These are phyloP conservation scores for Lypha dubia DNA, from an alignment of 2,888 invertebrate species.

Conservation along the genomic window DNA sequence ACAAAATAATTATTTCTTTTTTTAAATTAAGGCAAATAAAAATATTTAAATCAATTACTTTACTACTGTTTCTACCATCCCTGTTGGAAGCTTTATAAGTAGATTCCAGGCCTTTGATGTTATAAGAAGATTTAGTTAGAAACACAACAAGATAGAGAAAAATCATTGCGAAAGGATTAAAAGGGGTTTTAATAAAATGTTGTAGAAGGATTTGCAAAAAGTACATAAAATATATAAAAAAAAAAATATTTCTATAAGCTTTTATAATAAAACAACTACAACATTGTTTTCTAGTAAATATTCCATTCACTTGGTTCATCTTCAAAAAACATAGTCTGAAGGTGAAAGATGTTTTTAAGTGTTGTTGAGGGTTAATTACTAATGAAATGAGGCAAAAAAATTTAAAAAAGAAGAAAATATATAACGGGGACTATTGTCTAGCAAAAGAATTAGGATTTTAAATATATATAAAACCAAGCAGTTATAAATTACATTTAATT, in stretches of 20 bases:
- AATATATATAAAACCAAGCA: neutral
- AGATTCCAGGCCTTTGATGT: conserved; percentile 55
- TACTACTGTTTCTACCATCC: neutral
- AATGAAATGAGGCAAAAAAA: conserved; percentile 31
- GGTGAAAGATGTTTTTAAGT: neutral
- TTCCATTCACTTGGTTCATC: neutral
- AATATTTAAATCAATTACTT: neutral
- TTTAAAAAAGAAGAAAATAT: conserved; percentile 4
- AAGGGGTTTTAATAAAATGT: conserved; percentile 50
- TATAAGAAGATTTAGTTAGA: conserved; percentile 45
- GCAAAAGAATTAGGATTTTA: conserved; percentile 17
- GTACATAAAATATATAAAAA: no score
- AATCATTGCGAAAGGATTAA: conserved; percentile 49
- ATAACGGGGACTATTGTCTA: conserved; percentile 32
- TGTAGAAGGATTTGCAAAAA: conserved; percentile 38
- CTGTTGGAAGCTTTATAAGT: conserved; percentile 5
- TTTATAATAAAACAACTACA: neutral
- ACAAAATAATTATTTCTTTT: no score
- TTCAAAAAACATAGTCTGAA: neutral
- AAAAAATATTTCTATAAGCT: neutral
- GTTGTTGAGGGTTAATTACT: conserved; percentile 26
- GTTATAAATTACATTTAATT: neutral
- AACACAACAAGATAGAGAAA: conserved; percentile 12
- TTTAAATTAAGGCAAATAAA: no score
- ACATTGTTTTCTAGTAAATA: neutral